phyloP scores from a whole-genome alignment of 2,113 vertebrate genomes.

The Oxyura jamaicensis region DNA sequence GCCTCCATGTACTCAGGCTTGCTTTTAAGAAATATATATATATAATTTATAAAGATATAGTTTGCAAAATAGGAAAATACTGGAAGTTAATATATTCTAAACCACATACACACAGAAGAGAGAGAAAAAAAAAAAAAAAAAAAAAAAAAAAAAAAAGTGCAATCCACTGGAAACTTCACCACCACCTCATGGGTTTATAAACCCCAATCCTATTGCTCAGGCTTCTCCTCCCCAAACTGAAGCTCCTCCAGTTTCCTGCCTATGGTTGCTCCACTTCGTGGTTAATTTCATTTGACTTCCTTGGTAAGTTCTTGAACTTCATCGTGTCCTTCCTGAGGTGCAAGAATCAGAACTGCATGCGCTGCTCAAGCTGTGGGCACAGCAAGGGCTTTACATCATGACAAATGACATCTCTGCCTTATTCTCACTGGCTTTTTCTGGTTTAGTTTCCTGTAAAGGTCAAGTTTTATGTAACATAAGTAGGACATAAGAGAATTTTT shows the following conservation, averaged over 20 bases:
- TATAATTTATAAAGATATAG: not conserved
- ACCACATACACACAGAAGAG: fast-evolving
- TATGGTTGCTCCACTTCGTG: not conserved
- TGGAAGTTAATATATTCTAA: fast-evolving
- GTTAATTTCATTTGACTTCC: too few species aligned
- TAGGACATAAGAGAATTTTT: fast-evolving
- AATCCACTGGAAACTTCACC: not conserved
- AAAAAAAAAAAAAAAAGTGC: not conserved
- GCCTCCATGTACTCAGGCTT: fast-evolving
- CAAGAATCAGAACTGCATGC: not conserved
- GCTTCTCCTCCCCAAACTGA: not conserved
- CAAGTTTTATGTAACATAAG: not conserved
- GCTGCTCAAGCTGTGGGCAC: not conserved
- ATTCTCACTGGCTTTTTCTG: not conserved
- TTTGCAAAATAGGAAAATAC: fast-evolving
- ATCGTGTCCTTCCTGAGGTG: fast-evolving
- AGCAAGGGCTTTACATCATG: not conserved
- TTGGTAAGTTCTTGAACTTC: not conserved
- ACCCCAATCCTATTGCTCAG: not conserved
- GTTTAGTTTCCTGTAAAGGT: not conserved
- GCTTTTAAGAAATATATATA: not conserved
- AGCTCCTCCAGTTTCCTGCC: not conserved
- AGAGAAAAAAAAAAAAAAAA: not conserved
- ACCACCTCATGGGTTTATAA: fast-evolving
- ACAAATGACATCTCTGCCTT: not conserved